phyloP scores from a whole-genome alignment of 2,888 invertebrate genomes.

The Leptopilina drosophilae region DNA sequence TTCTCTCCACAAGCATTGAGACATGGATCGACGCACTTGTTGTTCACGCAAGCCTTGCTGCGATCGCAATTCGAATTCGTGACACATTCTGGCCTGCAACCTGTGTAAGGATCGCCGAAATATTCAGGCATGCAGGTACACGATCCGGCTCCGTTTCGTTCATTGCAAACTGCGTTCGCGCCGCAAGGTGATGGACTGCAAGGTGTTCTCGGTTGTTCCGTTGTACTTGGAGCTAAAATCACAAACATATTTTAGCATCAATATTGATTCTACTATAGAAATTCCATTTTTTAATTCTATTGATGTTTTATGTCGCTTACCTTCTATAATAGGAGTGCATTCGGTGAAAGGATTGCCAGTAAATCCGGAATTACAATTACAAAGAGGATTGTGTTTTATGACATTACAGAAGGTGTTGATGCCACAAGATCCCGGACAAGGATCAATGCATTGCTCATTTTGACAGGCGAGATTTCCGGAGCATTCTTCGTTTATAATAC shows the following conservation, averaged over 20 bases:
- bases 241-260: constrained; percentile 58
- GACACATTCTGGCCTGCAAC: constrained; percentile 91
- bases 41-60: constrained; percentile 88
- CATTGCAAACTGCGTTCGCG: constrained; percentile 89
- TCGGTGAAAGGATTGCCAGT: constrained; percentile 92
- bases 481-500: constrained; percentile 91
- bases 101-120: constrained; percentile 91
- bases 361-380: constrained; percentile 88
- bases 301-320: constrained; percentile 61
- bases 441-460: constrained; percentile 88
- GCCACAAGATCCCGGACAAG: constrained; percentile 92
- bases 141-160: constrained; percentile 89
- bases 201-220: constrained; percentile 83
- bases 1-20: constrained; percentile 89
- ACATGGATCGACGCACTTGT: constrained; percentile 91
- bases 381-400: constrained; percentile 89
- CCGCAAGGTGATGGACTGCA: constrained; percentile 93
- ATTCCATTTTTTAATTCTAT: no score
- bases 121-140: constrained; percentile 90
- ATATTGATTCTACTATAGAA: constrained; percentile 16
- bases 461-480: constrained; percentile 89
- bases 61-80: constrained; percentile 89
- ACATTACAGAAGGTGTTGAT: constrained; percentile 87
- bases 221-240: constrained; percentile 77
- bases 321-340: constrained; percentile 78